Conservation (phyloP, 2,797 vertebrate species). For the Margarornis squamiger region DNA sequence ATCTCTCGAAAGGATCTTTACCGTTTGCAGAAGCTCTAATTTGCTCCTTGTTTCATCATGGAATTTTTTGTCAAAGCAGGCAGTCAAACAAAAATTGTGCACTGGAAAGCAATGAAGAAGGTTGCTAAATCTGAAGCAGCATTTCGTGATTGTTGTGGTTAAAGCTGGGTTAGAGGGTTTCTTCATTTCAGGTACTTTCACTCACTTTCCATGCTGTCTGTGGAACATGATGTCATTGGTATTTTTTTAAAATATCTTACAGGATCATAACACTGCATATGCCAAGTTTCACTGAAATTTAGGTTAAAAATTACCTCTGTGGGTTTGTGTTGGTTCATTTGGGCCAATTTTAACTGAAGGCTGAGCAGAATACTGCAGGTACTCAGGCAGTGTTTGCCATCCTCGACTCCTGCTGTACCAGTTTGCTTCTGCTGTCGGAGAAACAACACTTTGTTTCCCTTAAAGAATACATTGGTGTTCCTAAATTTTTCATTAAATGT, state of each 20-base stretch:
- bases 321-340: background rate
- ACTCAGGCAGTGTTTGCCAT: background rate
- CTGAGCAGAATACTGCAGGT: background rate
- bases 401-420: background rate
- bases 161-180: background rate
- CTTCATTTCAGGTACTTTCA: background rate
- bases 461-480: background rate
- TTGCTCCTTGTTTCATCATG: background rate
- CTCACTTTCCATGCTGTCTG: background rate
- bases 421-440: background rate
- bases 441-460: background rate
- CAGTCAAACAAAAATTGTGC: background rate
- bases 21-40: background rate
- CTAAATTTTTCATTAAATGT: background rate
- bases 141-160: background rate
- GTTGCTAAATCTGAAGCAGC: background rate
- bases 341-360: background rate
- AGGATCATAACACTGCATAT: background rate
- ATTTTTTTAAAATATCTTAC: background rate
- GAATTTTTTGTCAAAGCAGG: background rate
- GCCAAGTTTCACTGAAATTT: background rate
- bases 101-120: background rate
- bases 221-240: background rate
- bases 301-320: background rate
- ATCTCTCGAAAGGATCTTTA: background rate